Percentiles rank a stretch among this genome's conserved stretches.
Evolutionary conservation across 2,797 vertebrate genomes (phyloP).

Genomic region (Huso huso): DNA sequence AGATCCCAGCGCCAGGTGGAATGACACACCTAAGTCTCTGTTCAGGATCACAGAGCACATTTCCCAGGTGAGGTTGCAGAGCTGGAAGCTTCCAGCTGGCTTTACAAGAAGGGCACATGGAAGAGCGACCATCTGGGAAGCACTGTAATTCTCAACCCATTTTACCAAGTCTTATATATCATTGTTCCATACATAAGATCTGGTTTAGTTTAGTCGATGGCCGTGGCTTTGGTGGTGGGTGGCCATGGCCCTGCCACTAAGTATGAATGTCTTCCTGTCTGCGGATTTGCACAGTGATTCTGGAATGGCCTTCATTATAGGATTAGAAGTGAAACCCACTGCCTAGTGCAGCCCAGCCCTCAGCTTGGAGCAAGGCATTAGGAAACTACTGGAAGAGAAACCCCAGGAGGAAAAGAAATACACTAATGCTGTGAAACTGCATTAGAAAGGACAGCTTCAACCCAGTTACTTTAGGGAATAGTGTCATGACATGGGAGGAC

Average conservation of each 20-base stretch:
- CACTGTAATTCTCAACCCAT: too few species aligned
- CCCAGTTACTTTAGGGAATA: background rate
- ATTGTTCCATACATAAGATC: too few species aligned
- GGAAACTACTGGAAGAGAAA: constrained; percentile 25
- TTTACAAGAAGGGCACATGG: too few species aligned
- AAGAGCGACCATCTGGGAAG: too few species aligned
- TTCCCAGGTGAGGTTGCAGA: too few species aligned
- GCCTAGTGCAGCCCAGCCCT: constrained; percentile 33
- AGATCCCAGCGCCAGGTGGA: too few species aligned
- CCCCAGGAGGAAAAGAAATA: constrained; percentile 14
- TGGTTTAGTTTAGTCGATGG: too few species aligned
- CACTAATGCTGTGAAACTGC: background rate
- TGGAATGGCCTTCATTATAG: constrained; percentile 33
- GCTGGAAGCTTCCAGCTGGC: too few species aligned
- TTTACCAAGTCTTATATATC: too few species aligned
- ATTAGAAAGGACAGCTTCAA: background rate
- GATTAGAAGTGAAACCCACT: constrained; percentile 39
- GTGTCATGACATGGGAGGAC: too few species aligned
- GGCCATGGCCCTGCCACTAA: constrained; percentile 41
- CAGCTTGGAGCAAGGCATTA: constrained; percentile 27
- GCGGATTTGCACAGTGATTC: constrained; percentile 36
- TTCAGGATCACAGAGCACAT: too few species aligned
- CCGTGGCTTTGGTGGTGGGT: constrained; percentile 30
- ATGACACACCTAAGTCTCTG: too few species aligned
- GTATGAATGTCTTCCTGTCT: constrained; percentile 41